phyloP scores from a whole-genome alignment of 2,113 vertebrate species.

The Neolamprologus variostigma region DNA sequence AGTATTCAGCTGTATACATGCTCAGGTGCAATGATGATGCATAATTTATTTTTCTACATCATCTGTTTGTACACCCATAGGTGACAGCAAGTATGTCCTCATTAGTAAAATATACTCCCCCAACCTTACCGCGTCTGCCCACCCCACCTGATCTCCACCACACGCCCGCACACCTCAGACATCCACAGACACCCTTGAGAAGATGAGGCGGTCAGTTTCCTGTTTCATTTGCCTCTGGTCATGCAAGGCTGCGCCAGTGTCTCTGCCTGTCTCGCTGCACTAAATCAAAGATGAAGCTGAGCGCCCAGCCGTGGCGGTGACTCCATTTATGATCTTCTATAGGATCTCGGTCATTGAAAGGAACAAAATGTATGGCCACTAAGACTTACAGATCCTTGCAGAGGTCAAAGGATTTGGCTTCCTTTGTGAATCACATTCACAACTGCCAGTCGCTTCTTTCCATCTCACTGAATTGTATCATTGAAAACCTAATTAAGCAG shows the following conservation, averaged over 20 bases:
- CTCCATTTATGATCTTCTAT: conserved; percentile 48
- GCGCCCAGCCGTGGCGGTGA: conserved; percentile 55
- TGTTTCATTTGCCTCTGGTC: conserved; percentile 47
- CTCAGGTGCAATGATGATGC: not conserved
- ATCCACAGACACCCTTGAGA: conserved; percentile 27
- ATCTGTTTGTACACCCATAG: not conserved
- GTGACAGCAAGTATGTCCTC: not conserved
- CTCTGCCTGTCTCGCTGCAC: conserved; percentile 17
- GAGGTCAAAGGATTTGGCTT: not conserved
- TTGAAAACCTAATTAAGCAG: conserved; percentile 54
- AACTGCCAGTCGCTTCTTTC: conserved; percentile 1
- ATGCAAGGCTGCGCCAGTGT: conserved; percentile 29
- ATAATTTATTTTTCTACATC: not conserved
- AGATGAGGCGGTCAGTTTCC: conserved; percentile 41
- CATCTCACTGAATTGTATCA: conserved; percentile 2
- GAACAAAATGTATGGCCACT: not conserved
- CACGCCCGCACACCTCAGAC: not conserved
- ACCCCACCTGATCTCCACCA: not conserved
- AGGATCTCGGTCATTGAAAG: not conserved
- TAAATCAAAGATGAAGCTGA: conserved; percentile 38
- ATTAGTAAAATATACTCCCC: not conserved
- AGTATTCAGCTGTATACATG: not conserved
- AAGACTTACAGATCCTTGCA: not conserved
- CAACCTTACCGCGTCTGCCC: not conserved
- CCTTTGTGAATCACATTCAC: not conserved